Evolutionary conservation across 2,888 invertebrate genomes (phyloP), one percentile per base, ranked within the genome.

Genomic region (Bibio marci): DNA sequence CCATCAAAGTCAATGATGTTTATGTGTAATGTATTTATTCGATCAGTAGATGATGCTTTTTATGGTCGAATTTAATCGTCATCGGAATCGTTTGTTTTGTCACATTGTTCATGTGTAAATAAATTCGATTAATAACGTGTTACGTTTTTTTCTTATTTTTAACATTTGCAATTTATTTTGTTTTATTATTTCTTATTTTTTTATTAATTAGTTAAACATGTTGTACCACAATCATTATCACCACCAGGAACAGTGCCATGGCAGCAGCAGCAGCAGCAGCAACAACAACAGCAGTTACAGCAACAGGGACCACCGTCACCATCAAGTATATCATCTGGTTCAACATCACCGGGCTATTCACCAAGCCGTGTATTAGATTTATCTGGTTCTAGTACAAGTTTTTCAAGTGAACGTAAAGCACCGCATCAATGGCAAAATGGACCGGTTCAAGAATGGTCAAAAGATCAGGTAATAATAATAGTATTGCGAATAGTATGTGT

Each of bases 381-480:
- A 44, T 62, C 62, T 12, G 62, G 70, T n/a, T 69, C 70, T n/a
- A 70, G 69, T 41, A 68, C 69, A 44, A 74, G 73, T 51, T 71
- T 72, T 52, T 68, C 69, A 44, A 73, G 72, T 52, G 70, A 73
- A 46, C 76, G 74, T 51, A 69, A 70, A 40, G 59, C 61, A 22
- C 67, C 72, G 32, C 71, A 76, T 49, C 73, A 75, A 49, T 75
- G 73, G 73, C 76, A 77, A 52, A 71, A 71, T 40, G 70, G 71
- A n/a, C 72, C 74, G 12, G 76, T 81, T 31, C 68, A 71, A 32
- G 80, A 82, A 50, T 83, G 83, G 83, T 74, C 71, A 48, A 79
- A 77, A 57, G 77, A 78, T 52, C 80, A 80, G 65, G 80, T 80
- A 51, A 54, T 44, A n/a, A n/a, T n/a, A n/a, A n/a, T n/a, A n/a